A percentile compares a stretch with the other conserved stretches of the same genome.
phyloP scores from a whole-genome alignment of 30 jellyfish, hydroid and myxozoan species.

The Aurelia sp. region DNA sequence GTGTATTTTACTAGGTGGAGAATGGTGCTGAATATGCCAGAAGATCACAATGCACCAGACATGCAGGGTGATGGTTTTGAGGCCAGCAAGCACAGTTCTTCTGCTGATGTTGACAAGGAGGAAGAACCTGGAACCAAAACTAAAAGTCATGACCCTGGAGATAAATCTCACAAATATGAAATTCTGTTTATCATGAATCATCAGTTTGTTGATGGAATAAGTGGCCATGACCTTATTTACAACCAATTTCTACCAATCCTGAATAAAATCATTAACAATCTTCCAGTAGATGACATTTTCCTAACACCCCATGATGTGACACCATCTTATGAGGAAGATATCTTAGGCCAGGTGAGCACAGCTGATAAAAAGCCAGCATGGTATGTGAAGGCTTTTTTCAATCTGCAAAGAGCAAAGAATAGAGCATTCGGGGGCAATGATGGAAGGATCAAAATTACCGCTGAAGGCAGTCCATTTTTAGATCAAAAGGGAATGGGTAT shows the following conservation, averaged over 20 bases:
- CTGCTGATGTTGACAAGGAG: no score
- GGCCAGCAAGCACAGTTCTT: no score
- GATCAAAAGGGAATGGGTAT: constrained; percentile 18
- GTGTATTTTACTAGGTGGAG: no score
- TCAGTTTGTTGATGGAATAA: constrained; percentile 39
- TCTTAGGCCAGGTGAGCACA: neutral
- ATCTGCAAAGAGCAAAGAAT: neutral
- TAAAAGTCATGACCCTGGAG: neutral
- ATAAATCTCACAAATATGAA: constrained; percentile 4
- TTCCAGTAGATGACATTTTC: constrained; percentile 34
- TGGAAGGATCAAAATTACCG: neutral
- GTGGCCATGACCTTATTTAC: constrained; percentile 46
- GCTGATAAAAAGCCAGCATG: constrained; percentile 49
- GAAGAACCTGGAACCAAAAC: no score
- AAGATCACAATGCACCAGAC: no score
- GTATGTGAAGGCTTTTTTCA: neutral
- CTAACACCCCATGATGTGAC: constrained; percentile 29
- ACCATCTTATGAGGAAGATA: constrained; percentile 49
- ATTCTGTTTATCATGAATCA: constrained; percentile 38
- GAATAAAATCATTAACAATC: constrained; percentile 11
- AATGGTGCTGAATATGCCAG: no score
- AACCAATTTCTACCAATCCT: constrained; percentile 47
- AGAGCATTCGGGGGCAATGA: neutral
- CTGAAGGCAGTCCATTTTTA: constrained; percentile 30
- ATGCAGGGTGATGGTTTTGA: no score